Evolutionary conservation across 64 coral and sea anemone species (phyloP).

Genomic region (Porites lutea): DNA sequence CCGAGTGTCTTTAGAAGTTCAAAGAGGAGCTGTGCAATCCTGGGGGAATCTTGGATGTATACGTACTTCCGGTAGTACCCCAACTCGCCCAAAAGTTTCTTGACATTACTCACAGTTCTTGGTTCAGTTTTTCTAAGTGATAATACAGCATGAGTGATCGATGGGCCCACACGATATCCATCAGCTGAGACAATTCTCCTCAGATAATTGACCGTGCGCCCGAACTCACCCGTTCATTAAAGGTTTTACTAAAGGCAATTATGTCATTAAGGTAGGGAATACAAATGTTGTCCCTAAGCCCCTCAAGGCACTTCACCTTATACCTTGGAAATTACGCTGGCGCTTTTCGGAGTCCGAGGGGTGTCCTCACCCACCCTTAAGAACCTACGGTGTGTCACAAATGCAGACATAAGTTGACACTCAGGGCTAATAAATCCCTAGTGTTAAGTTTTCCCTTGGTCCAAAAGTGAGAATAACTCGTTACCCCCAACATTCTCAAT

Average conservation of each 20-base stretch:
- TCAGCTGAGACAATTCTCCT: conserved; percentile 34
- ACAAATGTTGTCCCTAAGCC: conserved; percentile 32
- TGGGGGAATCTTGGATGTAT: not conserved
- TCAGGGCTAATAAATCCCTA: conserved; percentile 45
- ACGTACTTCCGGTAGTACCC: not conserved
- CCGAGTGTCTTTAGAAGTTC: not conserved
- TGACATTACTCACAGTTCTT: not conserved
- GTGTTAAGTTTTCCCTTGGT: conserved; percentile 57
- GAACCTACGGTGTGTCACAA: conserved; percentile 36
- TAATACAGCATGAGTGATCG: not conserved
- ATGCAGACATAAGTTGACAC: not conserved
- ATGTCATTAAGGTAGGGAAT: conserved; percentile 40
- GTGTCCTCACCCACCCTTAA: too few relatives aligned
- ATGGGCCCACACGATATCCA: not conserved
- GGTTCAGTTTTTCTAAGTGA: not conserved
- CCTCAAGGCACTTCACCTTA: conserved; percentile 38
- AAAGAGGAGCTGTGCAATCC: conserved; percentile 1
- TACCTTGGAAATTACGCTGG: conserved; percentile 22
- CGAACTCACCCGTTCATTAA: conserved; percentile 19
- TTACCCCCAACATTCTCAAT: conserved; percentile 54
- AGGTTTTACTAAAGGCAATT: conserved; percentile 49
- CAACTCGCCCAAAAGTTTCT: not conserved
- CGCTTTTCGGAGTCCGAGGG: conserved; percentile 21
- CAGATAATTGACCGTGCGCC: not conserved
- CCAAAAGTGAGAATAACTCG: conserved; percentile 50